Percentiles rank a stretch among this genome's conserved stretches.
These are phyloP conservation scores for Rallus limicola DNA, from an alignment of 2,113 vertebrate species.

Conservation along the genomic window DNA sequence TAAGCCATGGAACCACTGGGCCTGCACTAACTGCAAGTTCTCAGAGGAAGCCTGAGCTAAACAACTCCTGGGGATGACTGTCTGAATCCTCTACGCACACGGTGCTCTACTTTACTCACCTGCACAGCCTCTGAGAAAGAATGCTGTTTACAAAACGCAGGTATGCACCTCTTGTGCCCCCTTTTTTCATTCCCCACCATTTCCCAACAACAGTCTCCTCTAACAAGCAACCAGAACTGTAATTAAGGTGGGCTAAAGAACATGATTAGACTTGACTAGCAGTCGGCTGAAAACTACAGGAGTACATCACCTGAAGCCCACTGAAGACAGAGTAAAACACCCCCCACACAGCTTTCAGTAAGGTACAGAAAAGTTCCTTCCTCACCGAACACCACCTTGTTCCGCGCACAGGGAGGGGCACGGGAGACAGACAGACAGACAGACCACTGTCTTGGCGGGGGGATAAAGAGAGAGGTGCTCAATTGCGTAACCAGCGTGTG, in stretches of 20 bases:
- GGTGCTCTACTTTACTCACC: not conserved
- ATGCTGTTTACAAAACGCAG: not conserved
- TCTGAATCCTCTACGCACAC: not conserved
- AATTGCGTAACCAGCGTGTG: not conserved
- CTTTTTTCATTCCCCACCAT: accelerated
- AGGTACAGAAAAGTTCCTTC: not conserved
- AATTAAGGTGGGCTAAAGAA: not conserved
- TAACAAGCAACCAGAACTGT: not conserved
- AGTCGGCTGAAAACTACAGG: not conserved
- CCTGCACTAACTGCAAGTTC: not conserved
- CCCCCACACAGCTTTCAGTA: not conserved
- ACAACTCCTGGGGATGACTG: not conserved
- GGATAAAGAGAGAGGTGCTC: not conserved
- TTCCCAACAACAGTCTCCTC: not conserved
- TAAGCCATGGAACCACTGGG: not conserved
- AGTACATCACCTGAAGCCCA: not conserved
- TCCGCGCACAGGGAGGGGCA: not conserved
- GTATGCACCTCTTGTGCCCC: not conserved
- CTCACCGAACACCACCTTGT: not conserved
- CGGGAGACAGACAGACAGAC: accelerated
- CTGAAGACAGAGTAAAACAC: not conserved
- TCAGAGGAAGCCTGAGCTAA: not conserved
- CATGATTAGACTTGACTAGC: not conserved
- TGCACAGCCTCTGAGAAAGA: not conserved
- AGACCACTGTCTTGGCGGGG: accelerated